Evolutionary conservation across 1,140 invertebrate species (phyloP).

Genomic region (Hycleus phaleratus): DNA sequence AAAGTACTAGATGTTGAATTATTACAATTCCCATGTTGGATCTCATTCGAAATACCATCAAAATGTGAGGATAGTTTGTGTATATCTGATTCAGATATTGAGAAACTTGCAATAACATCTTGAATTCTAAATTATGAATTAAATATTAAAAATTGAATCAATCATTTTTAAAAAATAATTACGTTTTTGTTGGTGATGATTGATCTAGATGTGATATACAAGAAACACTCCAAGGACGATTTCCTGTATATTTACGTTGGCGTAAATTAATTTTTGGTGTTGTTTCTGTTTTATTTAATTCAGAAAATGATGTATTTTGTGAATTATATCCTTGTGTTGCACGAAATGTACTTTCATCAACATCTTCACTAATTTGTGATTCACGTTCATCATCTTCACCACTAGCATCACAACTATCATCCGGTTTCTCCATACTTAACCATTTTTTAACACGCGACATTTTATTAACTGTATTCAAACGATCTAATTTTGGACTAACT

Average conservation of each 20-base stretch:
- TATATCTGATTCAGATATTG: conserved; percentile 80
- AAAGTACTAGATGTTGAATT: conserved; percentile 55
- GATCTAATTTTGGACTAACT: conserved; percentile 44
- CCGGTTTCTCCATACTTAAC: conserved; percentile 43
- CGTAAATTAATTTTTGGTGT: conserved; percentile 44
- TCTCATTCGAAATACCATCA: too few species aligned
- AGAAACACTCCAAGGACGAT: conserved; percentile 76
- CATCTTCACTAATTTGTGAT: conserved; percentile 66
- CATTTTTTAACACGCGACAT: conserved; percentile 60
- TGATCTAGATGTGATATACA: conserved; percentile 60
- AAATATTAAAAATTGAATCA: not conserved
- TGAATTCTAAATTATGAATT: conserved; percentile 30
- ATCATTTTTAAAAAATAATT: not conserved
- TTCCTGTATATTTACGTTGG: conserved; percentile 46
- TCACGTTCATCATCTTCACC: conserved; percentile 79
- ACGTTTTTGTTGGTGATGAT: conserved; percentile 17
- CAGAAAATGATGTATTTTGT: conserved; percentile 47
- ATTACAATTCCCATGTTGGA: conserved; percentile 2
- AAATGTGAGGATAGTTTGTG: conserved; percentile 51
- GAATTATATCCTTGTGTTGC: conserved; percentile 43
- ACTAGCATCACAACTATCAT: conserved; percentile 70
- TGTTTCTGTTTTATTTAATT: conserved; percentile 26
- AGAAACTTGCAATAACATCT: conserved; percentile 45
- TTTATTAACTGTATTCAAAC: conserved; percentile 43
- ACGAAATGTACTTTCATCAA: conserved; percentile 56